Evolutionary conservation across 2,888 invertebrate genomes (phyloP).

Genomic region (Hartigia nigra): DNA sequence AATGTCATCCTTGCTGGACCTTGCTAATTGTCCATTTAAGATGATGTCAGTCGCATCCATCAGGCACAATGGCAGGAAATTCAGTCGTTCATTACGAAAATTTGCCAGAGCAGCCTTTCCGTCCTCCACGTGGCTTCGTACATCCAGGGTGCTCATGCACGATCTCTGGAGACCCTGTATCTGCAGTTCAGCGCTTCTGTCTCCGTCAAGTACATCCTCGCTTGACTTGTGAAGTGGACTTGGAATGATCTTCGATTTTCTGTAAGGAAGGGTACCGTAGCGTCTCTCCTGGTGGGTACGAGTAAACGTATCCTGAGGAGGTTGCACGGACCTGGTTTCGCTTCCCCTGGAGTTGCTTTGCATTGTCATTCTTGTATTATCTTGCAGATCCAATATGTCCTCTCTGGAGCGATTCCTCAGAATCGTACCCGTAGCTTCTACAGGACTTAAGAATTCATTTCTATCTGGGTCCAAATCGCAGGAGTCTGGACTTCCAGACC

Average conservation of each 20-base stretch:
- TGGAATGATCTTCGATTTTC: constrained; percentile 33
- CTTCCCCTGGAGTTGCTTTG: not conserved
- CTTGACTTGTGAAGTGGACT: constrained; percentile 52
- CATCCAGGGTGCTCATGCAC: constrained; percentile 43
- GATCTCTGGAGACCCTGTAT: constrained; percentile 34
- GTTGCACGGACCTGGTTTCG: not conserved
- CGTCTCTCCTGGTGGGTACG: constrained; percentile 27
- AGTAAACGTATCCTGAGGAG: not conserved
- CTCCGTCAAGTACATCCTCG: constrained; percentile 53
- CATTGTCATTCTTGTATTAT: not conserved
- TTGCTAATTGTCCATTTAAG: constrained; percentile 40
- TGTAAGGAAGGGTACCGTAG: constrained; percentile 54
- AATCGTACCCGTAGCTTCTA: not conserved
- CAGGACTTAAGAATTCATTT: not conserved
- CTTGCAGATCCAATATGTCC: not conserved
- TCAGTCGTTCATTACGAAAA: constrained; percentile 9
- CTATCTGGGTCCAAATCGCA: not conserved
- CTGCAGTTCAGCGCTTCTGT: constrained; percentile 32
- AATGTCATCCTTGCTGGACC: constrained; percentile 22
- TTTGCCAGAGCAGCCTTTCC: constrained; percentile 2
- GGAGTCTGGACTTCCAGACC: not conserved
- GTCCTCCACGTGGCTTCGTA: constrained; percentile 30
- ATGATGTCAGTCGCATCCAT: constrained; percentile 59
- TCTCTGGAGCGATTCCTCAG: not conserved
- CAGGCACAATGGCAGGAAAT: constrained; percentile 31